Percentiles rank a stretch among this genome's conserved stretches.
phyloP scores from a whole-genome alignment of 2,888 invertebrate genomes.

The Drosophila lutescens region DNA sequence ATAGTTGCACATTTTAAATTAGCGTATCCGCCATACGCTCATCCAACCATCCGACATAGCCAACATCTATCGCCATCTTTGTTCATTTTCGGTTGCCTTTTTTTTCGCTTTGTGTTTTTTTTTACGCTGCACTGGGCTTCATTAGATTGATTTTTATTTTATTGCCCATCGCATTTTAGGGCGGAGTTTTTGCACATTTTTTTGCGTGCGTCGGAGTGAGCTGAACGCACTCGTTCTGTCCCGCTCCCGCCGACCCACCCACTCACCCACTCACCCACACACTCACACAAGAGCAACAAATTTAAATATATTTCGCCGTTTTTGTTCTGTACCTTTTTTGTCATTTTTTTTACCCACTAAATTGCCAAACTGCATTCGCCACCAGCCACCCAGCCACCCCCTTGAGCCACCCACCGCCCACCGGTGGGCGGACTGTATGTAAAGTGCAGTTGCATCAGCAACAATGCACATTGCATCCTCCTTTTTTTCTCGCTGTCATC shows the following conservation, averaged over 20 bases:
- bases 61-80: slow-evolving; percentile 45
- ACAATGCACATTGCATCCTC: slow-evolving; percentile 31
- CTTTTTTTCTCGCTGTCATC: slow-evolving; percentile 45
- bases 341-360: slow-evolving; percentile 56
- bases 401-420: background rate
- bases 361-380: slow-evolving; percentile 72
- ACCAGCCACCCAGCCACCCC: background rate
- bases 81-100: slow-evolving; percentile 55
- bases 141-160: slow-evolving; percentile 77
- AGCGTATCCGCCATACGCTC: slow-evolving; percentile 63
- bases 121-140: slow-evolving; percentile 61
- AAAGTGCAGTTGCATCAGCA: slow-evolving; percentile 57
- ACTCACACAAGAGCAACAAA: slow-evolving; percentile 63
- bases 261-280: background rate
- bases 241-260: slow-evolving; percentile 27
- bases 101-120: slow-evolving; percentile 6
- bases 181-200: slow-evolving; percentile 84
- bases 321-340: slow-evolving; percentile 61
- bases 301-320: slow-evolving; percentile 65
- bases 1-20: slow-evolving; percentile 82
- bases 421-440: slow-evolving; percentile 42
- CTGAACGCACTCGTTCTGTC: slow-evolving; percentile 28
- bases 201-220: slow-evolving; percentile 73
- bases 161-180: slow-evolving; percentile 77
- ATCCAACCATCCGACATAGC: slow-evolving; percentile 6